These are phyloP conservation scores for Rhopalosiphum padi DNA, from an alignment of 1,140 invertebrate genomes.

Conservation along the genomic window DNA sequence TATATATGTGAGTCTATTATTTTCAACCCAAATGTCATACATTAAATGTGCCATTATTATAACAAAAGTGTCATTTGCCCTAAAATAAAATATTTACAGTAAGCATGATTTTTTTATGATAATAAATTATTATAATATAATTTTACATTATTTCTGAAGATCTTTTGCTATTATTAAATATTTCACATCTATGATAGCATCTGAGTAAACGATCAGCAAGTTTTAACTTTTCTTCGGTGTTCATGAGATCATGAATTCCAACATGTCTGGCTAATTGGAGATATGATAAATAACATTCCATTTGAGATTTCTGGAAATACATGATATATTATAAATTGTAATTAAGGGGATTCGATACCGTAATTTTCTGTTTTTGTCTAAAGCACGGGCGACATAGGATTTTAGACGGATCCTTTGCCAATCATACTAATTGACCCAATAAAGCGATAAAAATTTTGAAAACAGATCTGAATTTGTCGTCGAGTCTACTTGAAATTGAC, in stretches of 20 bases:
- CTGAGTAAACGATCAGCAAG: slow-evolving; percentile 52
- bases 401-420: no score
- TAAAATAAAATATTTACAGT: slow-evolving; percentile 34
- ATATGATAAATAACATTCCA: slow-evolving; percentile 77
- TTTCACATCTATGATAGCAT: slow-evolving; percentile 49
- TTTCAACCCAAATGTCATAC: slow-evolving; percentile 72
- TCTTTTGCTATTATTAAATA: slow-evolving; percentile 49
- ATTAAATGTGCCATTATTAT: slow-evolving; percentile 80
- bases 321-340: not conserved
- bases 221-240: slow-evolving; percentile 65
- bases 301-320: slow-evolving; percentile 64
- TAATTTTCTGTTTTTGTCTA: no score
- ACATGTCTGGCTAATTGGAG: slow-evolving; percentile 74
- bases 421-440: no score
- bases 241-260: slow-evolving; percentile 69
- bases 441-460: no score
- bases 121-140: not conserved
- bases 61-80: slow-evolving; percentile 73
- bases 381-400: no score
- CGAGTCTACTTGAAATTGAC: no score
- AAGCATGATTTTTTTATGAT: not conserved
- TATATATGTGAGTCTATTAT: slow-evolving; percentile 68
- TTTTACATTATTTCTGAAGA: slow-evolving; percentile 55
- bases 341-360: not conserved
- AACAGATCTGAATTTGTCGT: no score